A percentile compares a stretch with the other conserved stretches of the same genome.
These are phyloP conservation scores for Trachurus trachurus DNA, from an alignment of 2,797 vertebrate species.

Conservation along the genomic window DNA sequence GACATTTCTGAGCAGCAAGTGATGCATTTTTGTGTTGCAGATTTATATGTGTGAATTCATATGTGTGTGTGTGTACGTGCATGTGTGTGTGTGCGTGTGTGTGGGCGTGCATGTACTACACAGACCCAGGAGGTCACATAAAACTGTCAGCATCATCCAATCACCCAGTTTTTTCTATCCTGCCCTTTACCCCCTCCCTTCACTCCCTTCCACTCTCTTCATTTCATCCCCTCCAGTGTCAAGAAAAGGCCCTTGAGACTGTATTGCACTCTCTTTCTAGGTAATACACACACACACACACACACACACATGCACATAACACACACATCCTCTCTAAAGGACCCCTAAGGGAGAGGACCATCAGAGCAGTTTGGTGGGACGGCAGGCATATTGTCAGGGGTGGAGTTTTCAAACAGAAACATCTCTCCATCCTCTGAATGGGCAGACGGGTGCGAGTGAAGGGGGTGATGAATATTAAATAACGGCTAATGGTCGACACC, in stretches of 20 bases:
- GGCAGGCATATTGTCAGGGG: slow-evolving; percentile 69
- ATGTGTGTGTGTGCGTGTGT: neutral
- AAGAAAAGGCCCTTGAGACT: slow-evolving; percentile 75
- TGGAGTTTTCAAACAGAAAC: slow-evolving; percentile 77
- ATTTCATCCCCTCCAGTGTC: slow-evolving; percentile 71
- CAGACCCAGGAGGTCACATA: slow-evolving; percentile 55
- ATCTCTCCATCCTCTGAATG: slow-evolving; percentile 71
- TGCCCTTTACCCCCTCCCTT: slow-evolving; percentile 43
- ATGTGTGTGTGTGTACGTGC: neutral
- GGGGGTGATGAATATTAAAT: slow-evolving; percentile 79
- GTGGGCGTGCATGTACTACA: neutral
- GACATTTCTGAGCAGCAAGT: slow-evolving; percentile 30
- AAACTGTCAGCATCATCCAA: slow-evolving; percentile 71
- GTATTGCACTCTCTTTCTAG: slow-evolving; percentile 57
- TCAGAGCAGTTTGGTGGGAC: slow-evolving; percentile 75
- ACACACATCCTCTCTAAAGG: slow-evolving; percentile 57
- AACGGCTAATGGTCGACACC: slow-evolving; percentile 66
- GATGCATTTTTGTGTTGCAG: slow-evolving; percentile 41
- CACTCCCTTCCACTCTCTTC: slow-evolving; percentile 49
- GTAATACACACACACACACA: slow-evolving; percentile 36
- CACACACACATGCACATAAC: slow-evolving; percentile 11
- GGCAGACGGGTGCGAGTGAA: slow-evolving; percentile 30
- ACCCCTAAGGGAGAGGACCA: slow-evolving; percentile 71
- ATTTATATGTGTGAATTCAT: slow-evolving; percentile 8
- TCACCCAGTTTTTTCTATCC: slow-evolving; percentile 43